Conservation (phyloP, 2,888 invertebrate species). For the Drosophila mettleri region DNA sequence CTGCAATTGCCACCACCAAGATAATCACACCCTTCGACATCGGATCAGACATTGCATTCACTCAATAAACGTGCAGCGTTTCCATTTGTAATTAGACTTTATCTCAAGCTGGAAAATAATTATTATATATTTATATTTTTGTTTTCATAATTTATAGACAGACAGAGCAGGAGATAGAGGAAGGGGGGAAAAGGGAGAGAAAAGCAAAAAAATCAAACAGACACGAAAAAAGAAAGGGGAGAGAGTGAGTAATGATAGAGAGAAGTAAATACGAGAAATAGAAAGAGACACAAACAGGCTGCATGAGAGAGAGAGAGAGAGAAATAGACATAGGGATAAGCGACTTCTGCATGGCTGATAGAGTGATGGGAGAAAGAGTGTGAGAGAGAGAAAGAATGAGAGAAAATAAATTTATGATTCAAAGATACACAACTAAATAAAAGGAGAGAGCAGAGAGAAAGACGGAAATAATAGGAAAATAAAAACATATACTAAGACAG, state of each 20-base stretch:
- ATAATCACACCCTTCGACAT: slow-evolving; percentile 9
- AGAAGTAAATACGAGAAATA: neutral
- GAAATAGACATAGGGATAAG: too few relatives aligned
- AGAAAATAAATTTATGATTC: too few relatives aligned
- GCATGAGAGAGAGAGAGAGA: too few relatives aligned
- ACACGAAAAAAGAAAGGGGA: neutral
- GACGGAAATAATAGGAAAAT: too few relatives aligned
- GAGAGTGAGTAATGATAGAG: neutral
- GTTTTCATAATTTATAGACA: neutral
- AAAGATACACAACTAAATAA: too few relatives aligned
- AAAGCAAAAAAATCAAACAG: neutral
- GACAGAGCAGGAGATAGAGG: neutral
- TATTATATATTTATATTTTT: neutral
- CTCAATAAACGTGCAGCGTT: neutral
- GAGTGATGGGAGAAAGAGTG: too few relatives aligned
- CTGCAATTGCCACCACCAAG: neutral
- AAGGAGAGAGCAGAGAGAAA: too few relatives aligned
- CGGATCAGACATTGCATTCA: neutral
- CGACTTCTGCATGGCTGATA: too few relatives aligned
- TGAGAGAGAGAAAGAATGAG: too few relatives aligned
- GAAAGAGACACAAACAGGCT: too few relatives aligned
- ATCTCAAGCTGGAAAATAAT: neutral
- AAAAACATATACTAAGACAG: too few relatives aligned
- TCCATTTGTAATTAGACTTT: neutral
- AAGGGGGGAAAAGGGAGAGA: neutral